Percentiles rank a stretch among this genome's conserved stretches.
phyloP scores from a whole-genome alignment of 2,113 vertebrate genomes.

The Platichthys stellatus region DNA sequence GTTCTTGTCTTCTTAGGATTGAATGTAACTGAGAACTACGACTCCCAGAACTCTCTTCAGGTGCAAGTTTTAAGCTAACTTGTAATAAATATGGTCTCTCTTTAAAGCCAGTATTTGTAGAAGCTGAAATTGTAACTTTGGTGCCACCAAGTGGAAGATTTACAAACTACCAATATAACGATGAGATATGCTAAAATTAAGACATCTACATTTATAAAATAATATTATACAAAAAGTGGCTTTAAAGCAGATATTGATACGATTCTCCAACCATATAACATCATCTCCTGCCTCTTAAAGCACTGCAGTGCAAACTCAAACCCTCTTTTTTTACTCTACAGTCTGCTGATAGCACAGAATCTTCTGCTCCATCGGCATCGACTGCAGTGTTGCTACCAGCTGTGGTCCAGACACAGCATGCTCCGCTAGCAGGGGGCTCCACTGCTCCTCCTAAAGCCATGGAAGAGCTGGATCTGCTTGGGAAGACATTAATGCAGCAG shows the following conservation, averaged over 20 bases:
- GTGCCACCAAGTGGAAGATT: neutral
- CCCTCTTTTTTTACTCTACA: conserved; percentile 55
- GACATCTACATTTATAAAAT: neutral
- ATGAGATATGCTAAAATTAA: too few relatives aligned
- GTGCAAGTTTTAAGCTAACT: conserved; percentile 71
- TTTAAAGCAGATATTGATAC: neutral
- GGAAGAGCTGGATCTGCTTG: conserved; percentile 92
- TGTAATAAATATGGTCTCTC: neutral
- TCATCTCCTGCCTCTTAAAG: neutral
- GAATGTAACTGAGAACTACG: conserved; percentile 80
- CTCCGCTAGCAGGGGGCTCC: conserved; percentile 37
- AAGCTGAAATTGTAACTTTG: neutral
- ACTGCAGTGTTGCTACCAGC: conserved; percentile 72
- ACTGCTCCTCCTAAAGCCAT: conserved; percentile 82
- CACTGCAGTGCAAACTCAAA: neutral
- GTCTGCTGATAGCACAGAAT: conserved; percentile 84
- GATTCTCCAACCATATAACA: neutral
- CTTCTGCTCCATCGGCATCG: conserved; percentile 42
- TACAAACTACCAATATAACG: neutral
- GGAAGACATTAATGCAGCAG: conserved; percentile 93
- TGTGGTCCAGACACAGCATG: conserved; percentile 47
- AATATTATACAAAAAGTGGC: neutral
- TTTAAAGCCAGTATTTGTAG: neutral
- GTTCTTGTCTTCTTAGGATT: conserved; percentile 82
- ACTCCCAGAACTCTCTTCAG: conserved; percentile 88